A percentile compares a stretch with the other conserved stretches of the same genome.
These are phyloP conservation scores for Ibycter americanus DNA, from an alignment of 2,797 vertebrate genomes.

Conservation along the genomic window DNA sequence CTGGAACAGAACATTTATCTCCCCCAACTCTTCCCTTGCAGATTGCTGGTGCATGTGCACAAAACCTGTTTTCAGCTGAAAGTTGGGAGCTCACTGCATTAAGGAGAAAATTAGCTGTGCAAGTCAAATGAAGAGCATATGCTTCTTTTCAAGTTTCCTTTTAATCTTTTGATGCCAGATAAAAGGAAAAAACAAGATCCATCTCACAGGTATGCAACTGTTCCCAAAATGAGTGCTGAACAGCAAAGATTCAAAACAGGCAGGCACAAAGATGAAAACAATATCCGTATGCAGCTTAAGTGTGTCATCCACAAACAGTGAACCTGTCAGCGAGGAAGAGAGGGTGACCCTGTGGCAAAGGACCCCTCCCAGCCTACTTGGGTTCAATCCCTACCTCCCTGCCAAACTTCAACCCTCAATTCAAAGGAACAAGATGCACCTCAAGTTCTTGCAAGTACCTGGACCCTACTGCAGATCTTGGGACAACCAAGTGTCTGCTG, in stretches of 20 bases:
- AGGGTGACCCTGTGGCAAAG: not conserved
- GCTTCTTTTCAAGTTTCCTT: conserved; percentile 45
- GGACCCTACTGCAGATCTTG: not conserved
- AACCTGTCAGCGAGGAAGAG: not conserved
- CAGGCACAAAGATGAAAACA: conserved; percentile 1
- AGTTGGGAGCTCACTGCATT: not conserved
- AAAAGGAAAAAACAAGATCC: conserved; percentile 23
- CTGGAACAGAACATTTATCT: not conserved
- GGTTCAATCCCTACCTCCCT: not conserved
- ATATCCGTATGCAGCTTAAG: not conserved
- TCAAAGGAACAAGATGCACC: not conserved
- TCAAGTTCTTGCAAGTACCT: not conserved
- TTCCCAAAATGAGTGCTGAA: not conserved
- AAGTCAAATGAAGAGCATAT: not conserved
- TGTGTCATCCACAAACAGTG: not conserved
- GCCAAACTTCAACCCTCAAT: not conserved
- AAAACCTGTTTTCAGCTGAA: not conserved
- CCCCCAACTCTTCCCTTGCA: not conserved
- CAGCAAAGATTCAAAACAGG: not conserved
- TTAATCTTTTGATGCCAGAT: conserved; percentile 43
- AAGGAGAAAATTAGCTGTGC: not conserved
- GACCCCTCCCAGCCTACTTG: not conserved
- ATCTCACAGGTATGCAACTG: not conserved
- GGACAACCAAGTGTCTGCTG: not conserved
- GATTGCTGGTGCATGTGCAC: not conserved